A percentile compares a stretch with the other conserved stretches of the same genome.
phyloP scores from a whole-genome alignment of 1,140 invertebrate genomes.

The Cydia fagiglandana region DNA sequence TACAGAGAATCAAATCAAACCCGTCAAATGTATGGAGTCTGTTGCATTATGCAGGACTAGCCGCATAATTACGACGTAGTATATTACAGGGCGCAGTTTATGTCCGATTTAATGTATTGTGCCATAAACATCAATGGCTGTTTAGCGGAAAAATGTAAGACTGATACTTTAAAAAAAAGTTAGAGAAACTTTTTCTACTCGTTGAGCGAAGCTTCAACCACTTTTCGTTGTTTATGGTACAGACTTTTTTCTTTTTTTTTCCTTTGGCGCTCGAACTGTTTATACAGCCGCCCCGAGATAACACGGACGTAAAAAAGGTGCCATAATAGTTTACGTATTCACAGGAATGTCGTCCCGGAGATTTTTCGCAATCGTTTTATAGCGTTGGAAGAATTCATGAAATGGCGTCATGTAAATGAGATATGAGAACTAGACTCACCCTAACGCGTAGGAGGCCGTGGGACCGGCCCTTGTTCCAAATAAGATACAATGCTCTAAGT shows the following conservation, averaged over 20 bases:
- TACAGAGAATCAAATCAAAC: constrained; percentile 28
- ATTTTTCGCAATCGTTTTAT: constrained; percentile 28
- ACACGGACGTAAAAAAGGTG: constrained; percentile 2
- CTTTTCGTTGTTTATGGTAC: constrained; percentile 11
- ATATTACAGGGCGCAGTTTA: constrained; percentile 23
- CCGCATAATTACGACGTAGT: constrained; percentile 23
- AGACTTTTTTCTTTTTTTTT: not conserved
- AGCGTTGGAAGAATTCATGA: constrained; percentile 21
- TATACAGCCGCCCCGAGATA: constrained; percentile 19
- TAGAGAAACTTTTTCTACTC: not conserved
- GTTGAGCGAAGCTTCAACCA: not conserved
- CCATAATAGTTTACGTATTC: constrained; percentile 28
- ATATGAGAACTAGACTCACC: constrained; percentile 15
- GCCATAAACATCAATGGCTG: constrained; percentile 16
- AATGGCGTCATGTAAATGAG: constrained; percentile 29
- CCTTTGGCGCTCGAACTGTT: not conserved
- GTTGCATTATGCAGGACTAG: constrained; percentile 28
- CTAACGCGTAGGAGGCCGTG: constrained; percentile 17
- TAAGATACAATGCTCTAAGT: not conserved
- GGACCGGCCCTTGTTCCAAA: constrained; percentile 8
- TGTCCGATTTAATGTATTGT: constrained; percentile 19
- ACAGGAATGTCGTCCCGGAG: constrained; percentile 11
- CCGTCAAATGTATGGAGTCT: constrained; percentile 12
- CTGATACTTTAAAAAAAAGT: not conserved
- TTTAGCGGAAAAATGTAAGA: not conserved